A percentile compares a stretch with the other conserved stretches of the same genome.
Conservation (phyloP, 1,140 invertebrate genomes). For the Drosophila persimilis region DNA sequence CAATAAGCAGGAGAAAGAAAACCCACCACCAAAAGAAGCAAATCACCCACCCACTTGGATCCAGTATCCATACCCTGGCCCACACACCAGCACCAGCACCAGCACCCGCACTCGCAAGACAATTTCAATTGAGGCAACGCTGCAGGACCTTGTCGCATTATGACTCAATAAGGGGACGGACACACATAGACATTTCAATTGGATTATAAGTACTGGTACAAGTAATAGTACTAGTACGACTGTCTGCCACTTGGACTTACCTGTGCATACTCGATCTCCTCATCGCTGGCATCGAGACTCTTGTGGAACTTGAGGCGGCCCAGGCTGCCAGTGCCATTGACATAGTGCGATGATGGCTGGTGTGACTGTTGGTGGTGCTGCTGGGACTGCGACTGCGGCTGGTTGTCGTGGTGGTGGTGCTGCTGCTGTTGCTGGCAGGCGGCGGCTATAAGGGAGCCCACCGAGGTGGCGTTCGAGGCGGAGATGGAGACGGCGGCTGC, state of each 20-base stretch:
- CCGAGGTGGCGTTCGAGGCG: conserved; percentile 70
- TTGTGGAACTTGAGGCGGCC: conserved; percentile 78
- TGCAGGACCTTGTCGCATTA: conserved; percentile 70
- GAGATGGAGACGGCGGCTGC: conserved; percentile 65
- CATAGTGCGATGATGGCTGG: conserved; percentile 60
- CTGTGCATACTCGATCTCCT: conserved; percentile 81
- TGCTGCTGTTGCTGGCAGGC: conserved; percentile 53
- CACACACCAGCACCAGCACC: conserved; percentile 3
- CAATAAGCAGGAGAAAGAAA: conserved; percentile 10
- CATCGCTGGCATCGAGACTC: conserved; percentile 78
- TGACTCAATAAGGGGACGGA: conserved; percentile 56
- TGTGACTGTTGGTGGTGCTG: conserved; percentile 34
- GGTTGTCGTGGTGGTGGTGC: conserved; percentile 29
- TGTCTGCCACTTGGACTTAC: conserved; percentile 46
- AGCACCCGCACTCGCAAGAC: conserved; percentile 49
- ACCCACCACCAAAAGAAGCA: conserved; percentile 41
- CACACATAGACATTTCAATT: conserved; percentile 28
- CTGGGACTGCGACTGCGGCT: conserved; percentile 17
- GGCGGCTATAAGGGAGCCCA: conserved; percentile 68
- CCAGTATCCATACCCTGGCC: conserved; percentile 23
- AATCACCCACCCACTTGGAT: conserved; percentile 12
- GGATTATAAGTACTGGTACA: conserved; percentile 9
- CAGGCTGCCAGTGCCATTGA: conserved; percentile 79
- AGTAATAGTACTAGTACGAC: background rate
- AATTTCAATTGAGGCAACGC: conserved; percentile 76